Conservation (phyloP, 2,113 vertebrate genomes). For the Corythornis madagascariensis region DNA sequence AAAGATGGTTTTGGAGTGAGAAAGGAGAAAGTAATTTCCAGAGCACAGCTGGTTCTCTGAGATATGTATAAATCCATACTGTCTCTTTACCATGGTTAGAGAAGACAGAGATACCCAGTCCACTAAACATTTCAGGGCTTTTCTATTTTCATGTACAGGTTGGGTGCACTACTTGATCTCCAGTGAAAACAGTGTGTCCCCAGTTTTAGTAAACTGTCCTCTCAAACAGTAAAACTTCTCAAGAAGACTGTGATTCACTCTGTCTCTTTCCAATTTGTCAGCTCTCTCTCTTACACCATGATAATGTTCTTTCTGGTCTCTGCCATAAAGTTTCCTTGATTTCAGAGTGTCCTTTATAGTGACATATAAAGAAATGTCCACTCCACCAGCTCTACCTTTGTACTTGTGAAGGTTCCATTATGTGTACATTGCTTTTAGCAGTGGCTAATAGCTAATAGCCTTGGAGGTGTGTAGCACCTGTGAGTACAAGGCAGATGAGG, state of each 20-base stretch:
- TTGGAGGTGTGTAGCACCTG: background rate
- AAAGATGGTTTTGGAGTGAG: background rate
- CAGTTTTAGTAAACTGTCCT: background rate
- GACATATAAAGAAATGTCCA: background rate
- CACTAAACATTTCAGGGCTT: background rate
- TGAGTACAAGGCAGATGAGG: background rate
- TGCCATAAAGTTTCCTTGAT: background rate
- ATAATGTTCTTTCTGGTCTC: background rate
- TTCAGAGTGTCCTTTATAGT: background rate
- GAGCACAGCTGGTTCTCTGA: background rate
- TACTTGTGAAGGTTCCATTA: fast-evolving
- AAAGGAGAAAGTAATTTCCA: background rate
- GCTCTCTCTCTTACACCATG: background rate
- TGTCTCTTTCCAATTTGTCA: background rate
- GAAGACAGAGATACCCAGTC: background rate
- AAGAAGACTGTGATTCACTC: background rate
- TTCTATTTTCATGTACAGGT: background rate
- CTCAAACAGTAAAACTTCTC: background rate
- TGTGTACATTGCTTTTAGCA: background rate
- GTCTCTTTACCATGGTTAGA: background rate
- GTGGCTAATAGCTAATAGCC: background rate
- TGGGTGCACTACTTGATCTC: background rate
- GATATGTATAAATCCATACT: background rate
- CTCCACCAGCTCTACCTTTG: background rate
- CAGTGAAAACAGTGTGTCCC: background rate